Evolutionary conservation across 2,888 invertebrate species (phyloP), one percentile per base, ranked within the genome.

Genomic region (Trypoxylon attenuatum): DNA sequence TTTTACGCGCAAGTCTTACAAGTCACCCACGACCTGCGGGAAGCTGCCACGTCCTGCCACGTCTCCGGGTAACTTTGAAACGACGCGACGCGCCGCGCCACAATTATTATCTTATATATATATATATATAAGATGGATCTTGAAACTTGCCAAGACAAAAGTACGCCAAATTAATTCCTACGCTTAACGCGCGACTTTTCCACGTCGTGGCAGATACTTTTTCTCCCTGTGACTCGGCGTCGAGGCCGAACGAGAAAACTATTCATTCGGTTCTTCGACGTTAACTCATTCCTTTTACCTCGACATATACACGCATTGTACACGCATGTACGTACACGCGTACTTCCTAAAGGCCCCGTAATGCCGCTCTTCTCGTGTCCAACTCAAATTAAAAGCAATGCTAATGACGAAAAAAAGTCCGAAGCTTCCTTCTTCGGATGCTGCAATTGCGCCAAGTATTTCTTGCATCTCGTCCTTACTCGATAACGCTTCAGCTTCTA

Each of bases 141-240:
- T 56, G 58, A 62, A 67, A 77, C 58, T 69, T 50, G 56, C 52
- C 43, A 50, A 46, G 65, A 73, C 67, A 65, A 73, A 76, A 58
- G 45, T 55, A 38, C n/a, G n/a, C n/a, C n/a, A 69, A 72, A 74
- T 74, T 74, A 75, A 75, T 76, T 76, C 70, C 64, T 27, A 39
- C 62, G 61, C 59, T 69, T 62, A 69, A 67, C 59, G 59, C 57
- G 33, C 59, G 52, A 67, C 76, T 66, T 43, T 51, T 59, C 61
- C 23, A 16, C 25, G 22, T 39, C 43, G 19, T 21, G 25, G 49
- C 29, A 18, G 8, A 13, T 29, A 16, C 19, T 25, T 50, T 59
- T 50, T 23, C 39, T 25, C 46, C 29, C 4, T 8, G 13, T 42
- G 2, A n/a, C 23, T 46, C 21, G 33, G n/a, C 47, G 22, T 49